A percentile compares a stretch with the other conserved stretches of the same genome.
phyloP scores from a whole-genome alignment of 1,140 invertebrate genomes.

The Callitettix versicolor region DNA sequence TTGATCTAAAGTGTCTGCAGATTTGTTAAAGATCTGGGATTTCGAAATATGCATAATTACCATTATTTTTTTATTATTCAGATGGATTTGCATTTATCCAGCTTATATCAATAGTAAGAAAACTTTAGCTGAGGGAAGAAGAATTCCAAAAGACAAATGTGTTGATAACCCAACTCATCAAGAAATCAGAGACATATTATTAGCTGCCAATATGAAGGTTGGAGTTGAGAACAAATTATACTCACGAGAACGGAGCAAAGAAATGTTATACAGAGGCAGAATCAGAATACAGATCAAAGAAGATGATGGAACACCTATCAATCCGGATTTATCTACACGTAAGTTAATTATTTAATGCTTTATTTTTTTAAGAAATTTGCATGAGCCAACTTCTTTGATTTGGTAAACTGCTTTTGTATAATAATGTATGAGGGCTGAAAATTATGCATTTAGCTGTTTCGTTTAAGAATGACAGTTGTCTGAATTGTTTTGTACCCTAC shows the following conservation, averaged over 20 bases:
- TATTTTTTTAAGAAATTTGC: slow-evolving; percentile 3
- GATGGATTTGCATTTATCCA: slow-evolving; percentile 96
- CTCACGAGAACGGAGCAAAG: slow-evolving; percentile 70
- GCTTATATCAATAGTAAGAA: slow-evolving; percentile 92
- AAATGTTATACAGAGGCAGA: slow-evolving; percentile 69
- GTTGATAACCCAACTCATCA: slow-evolving; percentile 88
- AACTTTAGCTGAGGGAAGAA: slow-evolving; percentile 74
- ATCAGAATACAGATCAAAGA: slow-evolving; percentile 87
- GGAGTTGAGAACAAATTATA: slow-evolving; percentile 93
- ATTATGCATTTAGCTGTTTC: background rate
- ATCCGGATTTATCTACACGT: slow-evolving; percentile 61
- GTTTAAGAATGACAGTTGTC: background rate
- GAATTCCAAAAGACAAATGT: slow-evolving; percentile 71
- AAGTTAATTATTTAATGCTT: slow-evolving; percentile 26
- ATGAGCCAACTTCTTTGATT: background rate
- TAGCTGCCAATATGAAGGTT: slow-evolving; percentile 68
- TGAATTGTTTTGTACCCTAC: too few species aligned
- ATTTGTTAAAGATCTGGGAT: too few species aligned
- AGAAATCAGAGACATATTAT: slow-evolving; percentile 87
- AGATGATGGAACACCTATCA: slow-evolving; percentile 72
- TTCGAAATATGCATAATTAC: too few species aligned
- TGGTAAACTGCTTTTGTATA: background rate
- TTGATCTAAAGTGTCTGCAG: too few species aligned
- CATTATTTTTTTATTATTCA: slow-evolving; percentile 35
- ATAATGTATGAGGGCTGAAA: background rate